A percentile compares a stretch with the other conserved stretches of the same genome.
Evolutionary conservation across 2,113 vertebrate species (phyloP).

Genomic region (Dascyllus trimaculatus): DNA sequence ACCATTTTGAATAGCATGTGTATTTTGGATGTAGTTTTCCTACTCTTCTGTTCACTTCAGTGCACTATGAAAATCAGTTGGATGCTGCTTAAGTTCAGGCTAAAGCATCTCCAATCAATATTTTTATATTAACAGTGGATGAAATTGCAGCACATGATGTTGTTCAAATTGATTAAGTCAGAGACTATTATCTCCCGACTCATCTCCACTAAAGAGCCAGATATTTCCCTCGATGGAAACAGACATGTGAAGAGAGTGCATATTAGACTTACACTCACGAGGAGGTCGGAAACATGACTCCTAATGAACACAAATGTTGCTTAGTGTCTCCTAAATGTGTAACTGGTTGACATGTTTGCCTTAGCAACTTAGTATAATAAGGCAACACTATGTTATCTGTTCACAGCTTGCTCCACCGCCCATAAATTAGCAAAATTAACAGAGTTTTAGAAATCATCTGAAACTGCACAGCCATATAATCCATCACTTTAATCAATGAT

Average conservation of each 20-base stretch:
- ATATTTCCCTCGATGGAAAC: constrained; percentile 16
- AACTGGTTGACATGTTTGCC: constrained; percentile 2
- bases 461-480: neutral
- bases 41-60: neutral
- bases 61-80: neutral
- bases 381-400: neutral
- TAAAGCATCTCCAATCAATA: neutral
- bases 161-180: neutral
- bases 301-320: neutral
- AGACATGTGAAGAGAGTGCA: neutral
- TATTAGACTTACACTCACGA: neutral
- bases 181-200: neutral
- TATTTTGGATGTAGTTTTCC: neutral
- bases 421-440: neutral
- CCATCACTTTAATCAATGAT: neutral
- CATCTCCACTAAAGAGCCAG: neutral
- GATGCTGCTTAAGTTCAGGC: neutral
- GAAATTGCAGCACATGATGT: neutral
- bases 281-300: neutral
- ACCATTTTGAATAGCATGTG: neutral
- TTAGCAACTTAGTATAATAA: constrained; percentile 1
- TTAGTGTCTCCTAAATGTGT: constrained; percentile 8
- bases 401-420: neutral
- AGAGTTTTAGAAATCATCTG: neutral
- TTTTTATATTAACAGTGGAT: neutral